Conservation (phyloP, 2,888 invertebrate species). For the Tachystola acroxantha region DNA sequence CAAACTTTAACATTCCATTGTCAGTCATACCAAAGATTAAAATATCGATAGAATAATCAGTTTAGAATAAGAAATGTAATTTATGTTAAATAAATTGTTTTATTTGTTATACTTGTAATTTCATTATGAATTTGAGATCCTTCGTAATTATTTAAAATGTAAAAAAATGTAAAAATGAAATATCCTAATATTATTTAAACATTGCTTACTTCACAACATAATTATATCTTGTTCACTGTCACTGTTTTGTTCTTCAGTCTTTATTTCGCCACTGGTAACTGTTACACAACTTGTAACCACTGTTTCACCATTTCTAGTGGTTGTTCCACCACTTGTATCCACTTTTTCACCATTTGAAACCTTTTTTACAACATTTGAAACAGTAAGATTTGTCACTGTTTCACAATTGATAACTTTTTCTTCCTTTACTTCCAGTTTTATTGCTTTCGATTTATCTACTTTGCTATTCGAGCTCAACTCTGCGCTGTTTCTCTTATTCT, state of each 20-base stretch:
- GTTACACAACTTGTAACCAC: no score
- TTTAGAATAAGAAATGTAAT: conserved; percentile 6
- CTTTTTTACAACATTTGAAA: conserved; percentile 3
- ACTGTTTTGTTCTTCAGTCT: conserved; percentile 14
- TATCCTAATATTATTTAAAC: no score
- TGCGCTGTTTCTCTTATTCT: conserved; percentile 42
- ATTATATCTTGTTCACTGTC: conserved; percentile 12
- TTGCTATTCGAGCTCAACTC: conserved; percentile 15
- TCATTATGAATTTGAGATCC: conserved; percentile 11
- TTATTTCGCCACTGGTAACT: conserved; percentile 14
- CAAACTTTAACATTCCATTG: conserved; percentile 18
- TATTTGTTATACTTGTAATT: conserved; percentile 2
- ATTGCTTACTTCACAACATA: conserved; percentile 7
- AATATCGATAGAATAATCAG: neutral
- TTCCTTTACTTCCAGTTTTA: conserved; percentile 46
- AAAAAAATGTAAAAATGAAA: neutral
- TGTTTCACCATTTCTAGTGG: neutral
- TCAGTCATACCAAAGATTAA: conserved; percentile 22
- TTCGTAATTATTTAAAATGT: neutral
- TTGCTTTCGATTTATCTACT: conserved; percentile 40
- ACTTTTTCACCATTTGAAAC: conserved; percentile 16
- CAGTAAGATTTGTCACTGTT: neutral
- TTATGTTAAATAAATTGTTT: conserved; percentile 5
- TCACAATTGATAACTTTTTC: neutral
- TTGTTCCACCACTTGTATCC: neutral